Base-by-base conservation (phyloP, 2,888 invertebrate species). In the Junonia oenone region DNA sequence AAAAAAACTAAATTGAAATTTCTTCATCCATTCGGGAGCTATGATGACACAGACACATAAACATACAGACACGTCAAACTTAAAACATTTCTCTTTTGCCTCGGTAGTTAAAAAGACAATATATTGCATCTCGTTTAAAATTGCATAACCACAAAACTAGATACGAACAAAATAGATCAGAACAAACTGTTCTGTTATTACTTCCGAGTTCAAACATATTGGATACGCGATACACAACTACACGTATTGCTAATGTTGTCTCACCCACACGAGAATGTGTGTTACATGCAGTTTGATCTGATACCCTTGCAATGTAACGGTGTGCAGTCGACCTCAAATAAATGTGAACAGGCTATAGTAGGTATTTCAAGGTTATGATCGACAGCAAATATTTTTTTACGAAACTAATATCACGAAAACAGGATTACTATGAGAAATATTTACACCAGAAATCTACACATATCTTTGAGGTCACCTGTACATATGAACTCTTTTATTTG, bases 221-320 rank as follows among this genome's bases (percentile, higher is more conserved):
- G 26, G 43, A 26, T 43, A 43, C 26, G n/a, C 43, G 43, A 43
- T 13, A 26, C 43, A 22, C 6, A 26, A 6, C 22, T 13, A 22
- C 26, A 43, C 43, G 19, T 43, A 43, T 43, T 43, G 26, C 43
- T 26, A 26, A 43, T 43, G 43, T 43, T 43, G 22, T 43, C 26
- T 26, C 26, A 35, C 35, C 45, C 47, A 40, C 47, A 53, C 38
- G 47, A 47, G 47, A 26, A 54, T 31, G 11, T 29, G 31, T 54
- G 40, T 47, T 47, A 54, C 47, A 54, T 54, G 47, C 53, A 54
- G 48, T 54, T 54, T 54, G 38, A n/a, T n/a, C n/a, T n/a, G n/a
- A 48, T 22, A 40, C 47, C 31, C 22, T 38, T n/a, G 47, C 47
- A 54, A 47, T 31, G 31, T 40, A 33, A 19, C n/a, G 29, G 40